These are phyloP conservation scores for Eudasyphora cyanicolor DNA, from an alignment of 2,888 invertebrate genomes.

Conservation along the genomic window DNA sequence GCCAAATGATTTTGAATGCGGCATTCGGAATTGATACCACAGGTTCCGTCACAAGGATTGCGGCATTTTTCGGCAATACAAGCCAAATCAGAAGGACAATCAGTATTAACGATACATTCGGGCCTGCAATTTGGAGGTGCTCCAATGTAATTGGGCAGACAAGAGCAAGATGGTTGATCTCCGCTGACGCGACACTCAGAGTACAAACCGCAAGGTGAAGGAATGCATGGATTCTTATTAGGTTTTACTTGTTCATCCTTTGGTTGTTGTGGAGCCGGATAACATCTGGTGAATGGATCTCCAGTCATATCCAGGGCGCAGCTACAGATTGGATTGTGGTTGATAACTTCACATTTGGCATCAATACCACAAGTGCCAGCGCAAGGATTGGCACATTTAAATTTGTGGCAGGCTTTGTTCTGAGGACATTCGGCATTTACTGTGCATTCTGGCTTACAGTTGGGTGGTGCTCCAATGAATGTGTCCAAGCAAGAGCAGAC, in stretches of 20 bases:
- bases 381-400: slow-evolving; percentile 91
- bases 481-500: slow-evolving; percentile 89
- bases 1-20: slow-evolving; percentile 87
- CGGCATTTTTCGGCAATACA: slow-evolving; percentile 87
- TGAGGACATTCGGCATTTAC: slow-evolving; percentile 90
- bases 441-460: slow-evolving; percentile 91
- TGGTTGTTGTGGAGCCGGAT: slow-evolving; percentile 79
- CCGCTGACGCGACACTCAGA: slow-evolving; percentile 84
- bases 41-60: slow-evolving; percentile 87
- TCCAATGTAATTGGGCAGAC: slow-evolving; percentile 84
- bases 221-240: slow-evolving; percentile 84
- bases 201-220: slow-evolving; percentile 87
- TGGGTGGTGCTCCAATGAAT: slow-evolving; percentile 89
- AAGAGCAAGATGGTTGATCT: slow-evolving; percentile 84
- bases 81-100: slow-evolving; percentile 84
- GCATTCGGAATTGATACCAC: slow-evolving; percentile 87
- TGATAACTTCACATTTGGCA: slow-evolving; percentile 89
- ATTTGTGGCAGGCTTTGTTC: slow-evolving; percentile 89
- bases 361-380: slow-evolving; percentile 89
- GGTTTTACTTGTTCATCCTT: slow-evolving; percentile 71
- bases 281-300: slow-evolving; percentile 89
- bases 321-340: slow-evolving; percentile 91
- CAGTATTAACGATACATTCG: slow-evolving; percentile 84
- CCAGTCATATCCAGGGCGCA: slow-evolving; percentile 88
- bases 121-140: slow-evolving; percentile 86